Evolutionary conservation across 2,797 vertebrate genomes (phyloP), one percentile per base, ranked within the genome.

Genomic region (Florisuga fusca): DNA sequence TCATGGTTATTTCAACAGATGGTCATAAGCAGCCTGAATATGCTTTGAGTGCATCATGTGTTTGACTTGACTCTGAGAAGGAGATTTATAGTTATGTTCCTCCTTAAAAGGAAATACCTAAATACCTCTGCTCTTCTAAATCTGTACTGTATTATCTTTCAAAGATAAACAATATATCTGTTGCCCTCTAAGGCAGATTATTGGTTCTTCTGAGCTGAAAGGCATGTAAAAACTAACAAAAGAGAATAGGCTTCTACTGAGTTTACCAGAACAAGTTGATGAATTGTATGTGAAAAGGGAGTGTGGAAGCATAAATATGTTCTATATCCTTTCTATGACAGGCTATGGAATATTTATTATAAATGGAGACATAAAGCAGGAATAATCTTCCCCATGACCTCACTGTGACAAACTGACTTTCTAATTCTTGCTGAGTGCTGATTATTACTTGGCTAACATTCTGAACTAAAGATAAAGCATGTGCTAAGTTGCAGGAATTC

Each of bases 321-420:
- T 95, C 86, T 89, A 90, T 92, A 96, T 95, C 81, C 88, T 95
- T 87, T 75, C 80, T 71, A 50, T 95, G 87, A 80, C 90, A 93
- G 79, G 26, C 89, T 89, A 82, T 76, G 92, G 90, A 94, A 96
- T 94, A 96, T 95, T 97, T 95, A 92, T 94, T 95, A 95, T 88
- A 95, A 95, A 96, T 89, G 82, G 94, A 97, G 84, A 90, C 76
- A 85, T 93, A 95, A 96, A 87, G 54, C 91, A 95, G 91, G 64
- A 96, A 95, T 96, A 95, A 96, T 96, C 94, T 95, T 96, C 91
- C 79, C 93, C 62, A 69, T 96, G 90, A 93, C 93, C 95, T 96
- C 81, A 94, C 88, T 93, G 85, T 96, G 94, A 97, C 93, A 97
- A 95, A 86, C 94, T 83, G 74, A 81, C 88, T 95, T 92, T 93